Base-by-base conservation (phyloP, 2,797 vertebrate genomes). In the Falco biarmicus region DNA sequence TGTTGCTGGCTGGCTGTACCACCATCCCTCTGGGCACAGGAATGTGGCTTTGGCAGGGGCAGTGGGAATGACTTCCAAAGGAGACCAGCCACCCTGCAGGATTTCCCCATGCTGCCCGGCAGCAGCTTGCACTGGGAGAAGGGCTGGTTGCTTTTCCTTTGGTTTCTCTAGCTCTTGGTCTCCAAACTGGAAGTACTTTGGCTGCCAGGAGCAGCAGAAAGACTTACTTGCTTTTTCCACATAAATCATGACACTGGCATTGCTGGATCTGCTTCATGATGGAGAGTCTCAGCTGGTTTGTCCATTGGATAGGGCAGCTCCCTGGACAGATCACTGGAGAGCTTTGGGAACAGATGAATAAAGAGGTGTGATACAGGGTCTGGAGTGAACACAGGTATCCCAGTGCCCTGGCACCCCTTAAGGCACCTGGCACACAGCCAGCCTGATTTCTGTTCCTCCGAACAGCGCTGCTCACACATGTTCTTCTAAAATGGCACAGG, bases 401-500 rank as follows among this genome's bases (percentile, higher is more conserved):
- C 41, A 13, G 16, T 19, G 29, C 71, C 20, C 64, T 43, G 64
- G 45, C 31, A 61, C 37, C 25, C 41, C 26, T n/a, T 26, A 50
- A 60, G n/a, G n/a, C n/a, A n/a, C n/a, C n/a, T n/a, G n/a, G n/a
- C n/a, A 48, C 9, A 59, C 20, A 28, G 25, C 29, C 47, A 43
- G 29, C 21, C 61, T 56, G 45, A 37, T 37, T 84, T 87, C 59
- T 88, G 61, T 28, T 83, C 32, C 41, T 91, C 84, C 57, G 25
- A 63, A 41, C 60, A 74, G 60, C 0, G 2, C 59, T 61, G 65
- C n/a, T 91, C 18, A 39, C 24, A 3, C 0, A 0, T 47, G 22
- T 7, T 26, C 60, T 54, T 84, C n/a, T 84, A n/a, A 75, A 75
- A 54, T 15, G 59, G 24, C 25, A 34, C 1, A 41, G 22, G 41